Conservation (phyloP, 2,888 invertebrate species). For the Lasioglossum morio region DNA sequence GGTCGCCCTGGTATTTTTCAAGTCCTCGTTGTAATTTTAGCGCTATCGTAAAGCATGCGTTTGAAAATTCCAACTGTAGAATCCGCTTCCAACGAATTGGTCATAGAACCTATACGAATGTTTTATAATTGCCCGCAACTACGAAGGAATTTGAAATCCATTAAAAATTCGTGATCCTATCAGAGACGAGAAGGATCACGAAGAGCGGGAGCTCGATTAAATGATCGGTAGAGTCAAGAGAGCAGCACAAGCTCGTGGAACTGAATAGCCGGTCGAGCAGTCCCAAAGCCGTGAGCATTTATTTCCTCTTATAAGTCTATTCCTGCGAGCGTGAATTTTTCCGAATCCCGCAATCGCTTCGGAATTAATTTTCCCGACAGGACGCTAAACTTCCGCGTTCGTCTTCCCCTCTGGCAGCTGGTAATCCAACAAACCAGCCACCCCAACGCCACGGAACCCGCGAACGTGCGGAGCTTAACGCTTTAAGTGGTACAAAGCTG, state of each 20-base stretch:
- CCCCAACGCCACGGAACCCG: slow-evolving; percentile 45
- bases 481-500: slow-evolving; percentile 73
- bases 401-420: slow-evolving; percentile 34
- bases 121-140: neutral
- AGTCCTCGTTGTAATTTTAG: no score
- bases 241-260: neutral
- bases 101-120: neutral
- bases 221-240: neutral
- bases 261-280: neutral
- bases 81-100: neutral
- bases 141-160: neutral
- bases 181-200: neutral
- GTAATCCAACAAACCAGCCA: slow-evolving; percentile 45
- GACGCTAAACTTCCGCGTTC: slow-evolving; percentile 35
- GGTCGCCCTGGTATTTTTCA: no score
- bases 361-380: slow-evolving; percentile 37
- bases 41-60: neutral
- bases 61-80: neutral
- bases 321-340: slow-evolving; percentile 1
- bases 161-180: neutral
- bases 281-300: slow-evolving; percentile 5
- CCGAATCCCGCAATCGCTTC: neutral
- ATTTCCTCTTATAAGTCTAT: slow-evolving; percentile 9
- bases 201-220: neutral
- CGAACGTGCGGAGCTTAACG: slow-evolving; percentile 64